Evolutionary conservation across 2,888 invertebrate species (phyloP).

Genomic region (Aromia moschata): DNA sequence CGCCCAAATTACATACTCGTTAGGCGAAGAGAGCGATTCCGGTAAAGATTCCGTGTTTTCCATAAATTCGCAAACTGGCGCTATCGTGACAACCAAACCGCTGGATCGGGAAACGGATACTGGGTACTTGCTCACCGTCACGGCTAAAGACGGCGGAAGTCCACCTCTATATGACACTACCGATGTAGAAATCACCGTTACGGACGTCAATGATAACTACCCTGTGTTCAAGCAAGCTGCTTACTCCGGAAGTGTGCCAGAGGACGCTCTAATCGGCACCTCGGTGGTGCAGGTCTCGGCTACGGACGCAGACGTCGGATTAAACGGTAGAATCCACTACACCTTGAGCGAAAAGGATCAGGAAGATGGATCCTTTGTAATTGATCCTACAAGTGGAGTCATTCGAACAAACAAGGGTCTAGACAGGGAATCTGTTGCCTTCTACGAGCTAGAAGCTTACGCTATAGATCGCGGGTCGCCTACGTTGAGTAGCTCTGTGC

Average conservation of each 20-base stretch:
- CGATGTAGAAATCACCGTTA: conserved; percentile 93
- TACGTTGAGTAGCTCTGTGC: conserved; percentile 65
- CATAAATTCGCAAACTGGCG: conserved; percentile 93
- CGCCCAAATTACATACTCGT: conserved; percentile 84
- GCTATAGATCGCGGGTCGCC: conserved; percentile 88
- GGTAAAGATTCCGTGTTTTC: conserved; percentile 77
- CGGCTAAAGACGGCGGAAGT: conserved; percentile 91
- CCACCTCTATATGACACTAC: conserved; percentile 93
- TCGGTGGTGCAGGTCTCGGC: conserved; percentile 70
- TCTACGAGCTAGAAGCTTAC: conserved; percentile 84
- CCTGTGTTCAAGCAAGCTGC: conserved; percentile 85
- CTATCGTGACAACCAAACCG: conserved; percentile 84
- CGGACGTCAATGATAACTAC: conserved; percentile 95
- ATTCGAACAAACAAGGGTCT: conserved; percentile 88
- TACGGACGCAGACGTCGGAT: conserved; percentile 84
- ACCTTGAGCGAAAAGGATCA: conserved; percentile 75
- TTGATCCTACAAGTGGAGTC: conserved; percentile 92
- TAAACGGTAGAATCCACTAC: conserved; percentile 88
- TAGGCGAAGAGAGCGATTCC: conserved; percentile 73
- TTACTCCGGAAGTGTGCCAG: conserved; percentile 84
- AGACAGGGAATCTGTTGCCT: conserved; percentile 89
- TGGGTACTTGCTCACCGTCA: conserved; percentile 89
- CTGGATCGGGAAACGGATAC: conserved; percentile 86
- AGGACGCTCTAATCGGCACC: conserved; percentile 84
- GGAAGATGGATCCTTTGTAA: conserved; percentile 90